phyloP scores from a whole-genome alignment of 2,797 vertebrate species.

The Alauda arvensis region DNA sequence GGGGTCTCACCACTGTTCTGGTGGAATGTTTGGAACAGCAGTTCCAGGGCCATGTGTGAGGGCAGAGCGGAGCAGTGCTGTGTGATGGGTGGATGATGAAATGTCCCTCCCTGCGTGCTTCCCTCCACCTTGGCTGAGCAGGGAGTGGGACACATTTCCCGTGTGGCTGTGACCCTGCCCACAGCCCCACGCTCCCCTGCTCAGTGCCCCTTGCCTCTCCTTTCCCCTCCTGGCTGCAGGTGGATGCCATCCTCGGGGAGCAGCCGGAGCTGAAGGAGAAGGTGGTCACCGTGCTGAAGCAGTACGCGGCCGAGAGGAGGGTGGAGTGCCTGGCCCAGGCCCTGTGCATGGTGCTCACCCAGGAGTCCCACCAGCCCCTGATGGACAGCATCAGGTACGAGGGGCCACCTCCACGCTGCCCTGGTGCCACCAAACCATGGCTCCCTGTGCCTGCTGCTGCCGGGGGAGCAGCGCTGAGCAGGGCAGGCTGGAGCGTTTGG shows the following conservation, averaged over 20 bases:
- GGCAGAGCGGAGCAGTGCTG: not conserved
- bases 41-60: fast-evolving
- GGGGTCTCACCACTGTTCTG: fast-evolving
- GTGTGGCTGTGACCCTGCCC: not conserved
- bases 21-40: not conserved
- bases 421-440: fast-evolving
- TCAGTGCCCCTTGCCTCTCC: not conserved
- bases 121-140: not conserved
- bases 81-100: fast-evolving
- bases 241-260: constrained; percentile 85
- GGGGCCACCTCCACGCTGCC: fast-evolving
- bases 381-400: constrained; percentile 90
- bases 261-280: constrained; percentile 86
- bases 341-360: constrained; percentile 82
- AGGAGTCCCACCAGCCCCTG: constrained; percentile 83
- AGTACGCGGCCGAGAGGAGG: constrained; percentile 87
- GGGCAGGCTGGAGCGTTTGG: not conserved
- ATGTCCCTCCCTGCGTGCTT: fast-evolving
- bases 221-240: constrained; percentile 62
- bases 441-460: fast-evolving
- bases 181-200: fast-evolving
- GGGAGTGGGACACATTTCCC: fast-evolving
- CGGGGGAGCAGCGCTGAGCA: fast-evolving
- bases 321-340: constrained; percentile 87
- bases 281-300: constrained; percentile 87